Evolutionary conservation across 2,888 invertebrate genomes (phyloP).

Genomic region (Pogonocherus hispidulus): DNA sequence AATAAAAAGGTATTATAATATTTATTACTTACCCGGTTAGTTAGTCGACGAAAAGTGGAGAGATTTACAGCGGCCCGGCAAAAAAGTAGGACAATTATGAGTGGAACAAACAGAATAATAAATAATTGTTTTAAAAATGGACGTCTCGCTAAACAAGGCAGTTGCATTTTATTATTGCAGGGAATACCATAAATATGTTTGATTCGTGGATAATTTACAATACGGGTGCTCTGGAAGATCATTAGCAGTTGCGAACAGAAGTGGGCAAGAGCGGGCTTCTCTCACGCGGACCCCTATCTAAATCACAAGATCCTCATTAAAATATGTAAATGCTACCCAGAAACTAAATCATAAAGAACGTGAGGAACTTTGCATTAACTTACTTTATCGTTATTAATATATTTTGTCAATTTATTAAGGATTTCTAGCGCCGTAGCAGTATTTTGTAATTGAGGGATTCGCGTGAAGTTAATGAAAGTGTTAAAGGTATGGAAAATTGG

Average conservation of each 20-base stretch:
- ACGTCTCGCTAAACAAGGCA: conserved; percentile 37
- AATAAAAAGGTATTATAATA: conserved; percentile 24
- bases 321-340: conserved; percentile 64
- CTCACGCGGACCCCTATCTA: conserved; percentile 52
- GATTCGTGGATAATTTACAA: conserved; percentile 56
- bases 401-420: conserved; percentile 46
- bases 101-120: conserved; percentile 47
- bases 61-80: conserved; percentile 22
- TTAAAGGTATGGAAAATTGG: no score
- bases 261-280: conserved; percentile 29
- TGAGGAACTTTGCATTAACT: conserved; percentile 60
- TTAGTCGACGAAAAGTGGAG: conserved; percentile 24
- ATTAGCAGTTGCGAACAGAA: conserved; percentile 49
- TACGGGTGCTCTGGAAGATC: conserved; percentile 53
- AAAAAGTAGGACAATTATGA: conserved; percentile 43
- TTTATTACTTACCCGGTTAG: conserved; percentile 32
- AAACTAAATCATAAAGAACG: conserved; percentile 63
- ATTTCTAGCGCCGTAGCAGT: conserved; percentile 35
- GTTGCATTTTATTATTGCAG: conserved; percentile 37
- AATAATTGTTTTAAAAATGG: conserved; percentile 44
- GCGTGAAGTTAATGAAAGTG: conserved; percentile 1
- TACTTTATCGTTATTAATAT: conserved; percentile 54
- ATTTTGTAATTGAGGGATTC: conserved; percentile 30
- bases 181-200: conserved; percentile 46
- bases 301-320: conserved; percentile 63